A percentile compares a stretch with the other conserved stretches of the same genome.
phyloP scores from a whole-genome alignment of 2,113 vertebrate genomes.

The Pandion haliaetus region DNA sequence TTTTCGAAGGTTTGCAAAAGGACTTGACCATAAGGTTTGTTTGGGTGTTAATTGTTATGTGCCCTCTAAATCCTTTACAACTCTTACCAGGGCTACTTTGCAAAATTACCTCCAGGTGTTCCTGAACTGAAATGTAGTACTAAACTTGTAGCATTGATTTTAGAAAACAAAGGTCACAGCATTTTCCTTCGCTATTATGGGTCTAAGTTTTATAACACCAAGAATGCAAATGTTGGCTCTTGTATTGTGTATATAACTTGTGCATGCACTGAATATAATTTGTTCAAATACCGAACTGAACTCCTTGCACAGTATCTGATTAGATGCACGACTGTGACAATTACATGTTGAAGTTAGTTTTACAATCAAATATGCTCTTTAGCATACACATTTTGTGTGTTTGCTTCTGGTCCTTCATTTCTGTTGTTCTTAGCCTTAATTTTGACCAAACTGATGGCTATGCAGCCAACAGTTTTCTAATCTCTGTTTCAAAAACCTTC shows the following conservation, averaged over 20 bases:
- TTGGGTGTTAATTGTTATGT: background rate
- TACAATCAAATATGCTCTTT: background rate
- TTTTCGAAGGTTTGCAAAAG: background rate
- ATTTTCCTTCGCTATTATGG: background rate
- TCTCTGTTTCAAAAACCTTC: background rate
- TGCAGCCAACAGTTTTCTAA: background rate
- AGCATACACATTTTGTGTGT: background rate
- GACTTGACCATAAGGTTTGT: background rate
- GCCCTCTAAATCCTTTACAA: background rate
- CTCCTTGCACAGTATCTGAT: background rate
- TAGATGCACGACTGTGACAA: background rate
- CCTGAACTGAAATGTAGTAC: background rate
- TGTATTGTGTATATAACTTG: background rate
- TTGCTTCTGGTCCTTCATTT: background rate
- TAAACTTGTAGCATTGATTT: background rate
- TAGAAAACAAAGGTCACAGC: background rate
- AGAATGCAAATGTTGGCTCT: background rate
- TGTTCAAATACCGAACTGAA: background rate
- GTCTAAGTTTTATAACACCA: background rate
- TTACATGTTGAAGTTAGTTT: background rate
- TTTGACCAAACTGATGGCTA: background rate
- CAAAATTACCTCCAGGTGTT: background rate
- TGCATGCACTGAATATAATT: background rate
- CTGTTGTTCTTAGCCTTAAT: background rate
- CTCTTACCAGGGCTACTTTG: background rate